Percentiles rank a stretch among this genome's conserved stretches.
Evolutionary conservation across 2,888 invertebrate genomes (phyloP).

Genomic region (Nephrotoma flavescens): DNA sequence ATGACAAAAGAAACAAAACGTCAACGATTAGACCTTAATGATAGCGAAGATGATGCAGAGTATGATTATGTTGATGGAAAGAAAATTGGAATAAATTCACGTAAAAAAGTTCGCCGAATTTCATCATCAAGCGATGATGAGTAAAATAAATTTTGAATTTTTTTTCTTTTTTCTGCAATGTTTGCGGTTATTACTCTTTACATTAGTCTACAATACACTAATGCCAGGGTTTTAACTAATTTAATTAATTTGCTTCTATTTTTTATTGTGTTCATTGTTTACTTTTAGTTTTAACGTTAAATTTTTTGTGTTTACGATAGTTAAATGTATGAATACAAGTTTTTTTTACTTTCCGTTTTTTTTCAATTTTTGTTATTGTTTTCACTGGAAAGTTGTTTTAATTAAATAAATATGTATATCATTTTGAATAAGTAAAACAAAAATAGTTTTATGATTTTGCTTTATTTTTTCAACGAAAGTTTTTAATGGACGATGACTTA

Average conservation of each 20-base stretch:
- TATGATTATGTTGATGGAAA: background rate
- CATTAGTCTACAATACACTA: background rate
- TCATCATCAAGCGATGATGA: background rate
- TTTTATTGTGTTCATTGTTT: background rate
- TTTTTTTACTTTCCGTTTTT: background rate
- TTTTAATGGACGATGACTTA: too few species aligned
- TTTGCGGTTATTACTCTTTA: background rate
- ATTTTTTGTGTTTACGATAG: background rate
- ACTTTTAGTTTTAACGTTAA: background rate
- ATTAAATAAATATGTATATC: background rate
- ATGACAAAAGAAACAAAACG: conserved; percentile 14
- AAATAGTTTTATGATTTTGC: too few species aligned
- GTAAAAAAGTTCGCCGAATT: background rate
- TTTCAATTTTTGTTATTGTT: background rate
- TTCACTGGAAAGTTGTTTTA: background rate
- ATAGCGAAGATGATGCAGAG: conserved; percentile 16
- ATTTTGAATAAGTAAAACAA: background rate
- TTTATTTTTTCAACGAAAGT: too few species aligned
- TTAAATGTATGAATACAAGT: background rate
- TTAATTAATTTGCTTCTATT: background rate
- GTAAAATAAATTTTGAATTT: background rate
- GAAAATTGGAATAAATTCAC: background rate
- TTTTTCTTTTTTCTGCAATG: background rate
- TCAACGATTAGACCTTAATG: conserved; percentile 10
- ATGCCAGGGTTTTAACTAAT: background rate